Base-by-base conservation (phyloP, 2,888 invertebrate species). In the Steromphala cineraria region DNA sequence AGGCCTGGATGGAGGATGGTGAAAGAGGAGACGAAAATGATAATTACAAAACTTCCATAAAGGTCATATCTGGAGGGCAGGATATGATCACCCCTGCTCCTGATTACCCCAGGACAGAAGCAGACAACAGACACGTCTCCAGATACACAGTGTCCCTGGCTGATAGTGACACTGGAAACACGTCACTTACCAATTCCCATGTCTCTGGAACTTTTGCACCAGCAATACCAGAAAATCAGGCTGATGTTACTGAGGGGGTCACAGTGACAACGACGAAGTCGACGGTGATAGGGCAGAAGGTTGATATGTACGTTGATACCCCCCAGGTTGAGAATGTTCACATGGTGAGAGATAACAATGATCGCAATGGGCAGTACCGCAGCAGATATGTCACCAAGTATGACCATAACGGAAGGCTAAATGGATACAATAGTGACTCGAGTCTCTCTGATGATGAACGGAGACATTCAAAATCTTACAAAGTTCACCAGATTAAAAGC, bases 291-390 rank as follows among this genome's bases (percentile, higher is more conserved):
- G 83, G 79, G 0, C 81, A 85, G 67, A 53, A 81, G 52, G 75
- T 84, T 7, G 83, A 82, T 53, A 79, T 85, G 81, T 56, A 77
- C 55, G 81, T 85, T 19, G 74, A 80, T 24, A 79, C 82, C 53
- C 81, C 83, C 8, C 76, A 75, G 10, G 55, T 24, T 10, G 13
- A 19, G 62, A 46, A 67, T 10, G n/a, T 53, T 28, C 53, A 31
- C 28, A 31, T 55, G 28, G 53, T 19, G 17, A n/a, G 28, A 36
- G 55, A 31, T n/a, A 21, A 46, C 10, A 31, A 24, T 31, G 24
- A 31, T 17, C 19, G 46, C 17, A 46, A 17, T 15, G 53, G 21
- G 13, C 15, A 28, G 19, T 17, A 24, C 52, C 15, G 40, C 10
- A 55, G 24, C 5, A 76, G 76, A 46, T n/a, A 46, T 7, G 31